These are phyloP conservation scores for Nysson spinosus DNA, from an alignment of 2,888 invertebrate genomes.

Conservation along the genomic window DNA sequence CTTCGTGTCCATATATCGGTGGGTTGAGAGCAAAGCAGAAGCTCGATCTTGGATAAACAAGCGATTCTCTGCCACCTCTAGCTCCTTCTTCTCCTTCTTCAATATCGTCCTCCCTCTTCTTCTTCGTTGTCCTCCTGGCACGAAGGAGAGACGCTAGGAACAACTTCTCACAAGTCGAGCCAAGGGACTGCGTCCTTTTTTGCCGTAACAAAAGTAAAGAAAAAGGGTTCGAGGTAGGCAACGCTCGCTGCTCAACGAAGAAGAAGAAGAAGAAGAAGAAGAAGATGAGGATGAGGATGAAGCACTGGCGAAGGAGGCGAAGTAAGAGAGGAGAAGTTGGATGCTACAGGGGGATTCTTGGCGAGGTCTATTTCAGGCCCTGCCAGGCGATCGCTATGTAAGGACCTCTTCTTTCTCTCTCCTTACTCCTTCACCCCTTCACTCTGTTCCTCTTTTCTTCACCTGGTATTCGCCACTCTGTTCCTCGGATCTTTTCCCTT, in stretches of 20 bases:
- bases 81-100: constrained; percentile 24
- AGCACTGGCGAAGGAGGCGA: constrained; percentile 28
- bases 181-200: constrained; percentile 56
- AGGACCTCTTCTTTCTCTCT: constrained; percentile 59
- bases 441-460: constrained; percentile 35
- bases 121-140: constrained; percentile 26
- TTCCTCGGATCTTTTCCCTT: constrained; percentile 33
- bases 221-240: constrained; percentile 48
- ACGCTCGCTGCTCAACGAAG: constrained; percentile 44
- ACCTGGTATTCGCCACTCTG: constrained; percentile 3
- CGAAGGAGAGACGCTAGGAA: constrained; percentile 56
- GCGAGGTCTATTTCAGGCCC: constrained; percentile 70
- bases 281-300: constrained; percentile 9
- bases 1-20: constrained; percentile 44
- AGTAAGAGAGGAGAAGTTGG: constrained; percentile 48
- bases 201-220: constrained; percentile 60
- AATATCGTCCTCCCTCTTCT: constrained; percentile 28
- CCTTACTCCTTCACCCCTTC: constrained; percentile 27
- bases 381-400: constrained; percentile 65
- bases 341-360: constrained; percentile 66
- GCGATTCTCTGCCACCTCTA: constrained; percentile 41
- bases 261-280: constrained; percentile 38
- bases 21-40: constrained; percentile 56
- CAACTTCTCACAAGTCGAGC: constrained; percentile 61
- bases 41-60: constrained; percentile 63